Evolutionary conservation across 2,888 invertebrate species (phyloP).

Genomic region (Apoda limacodes): DNA sequence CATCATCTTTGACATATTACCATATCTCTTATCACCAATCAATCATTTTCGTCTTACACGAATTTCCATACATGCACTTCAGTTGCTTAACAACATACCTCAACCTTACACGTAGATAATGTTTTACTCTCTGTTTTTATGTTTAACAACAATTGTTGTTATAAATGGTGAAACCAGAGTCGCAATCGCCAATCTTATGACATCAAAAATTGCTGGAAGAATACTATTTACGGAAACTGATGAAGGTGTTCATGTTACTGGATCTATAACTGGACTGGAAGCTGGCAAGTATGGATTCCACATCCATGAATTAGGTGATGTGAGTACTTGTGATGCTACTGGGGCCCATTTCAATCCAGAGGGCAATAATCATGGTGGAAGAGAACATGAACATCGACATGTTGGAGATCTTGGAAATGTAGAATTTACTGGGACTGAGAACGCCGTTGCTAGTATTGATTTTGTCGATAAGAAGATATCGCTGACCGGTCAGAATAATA

Average conservation of each 20-base stretch:
- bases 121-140: too few species aligned
- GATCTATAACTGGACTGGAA: slow-evolving; percentile 60
- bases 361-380: slow-evolving; percentile 73
- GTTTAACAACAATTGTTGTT: too few species aligned
- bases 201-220: slow-evolving; percentile 30
- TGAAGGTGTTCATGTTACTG: slow-evolving; percentile 55
- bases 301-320: slow-evolving; percentile 71
- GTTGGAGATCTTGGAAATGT: slow-evolving; percentile 83
- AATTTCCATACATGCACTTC: too few species aligned
- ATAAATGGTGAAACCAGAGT: slow-evolving; percentile 21
- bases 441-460: slow-evolving; percentile 56
- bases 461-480: slow-evolving; percentile 63
- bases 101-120: too few species aligned
- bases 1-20: too few species aligned
- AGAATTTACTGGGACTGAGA: slow-evolving; percentile 45
- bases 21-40: too few species aligned
- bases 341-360: slow-evolving; percentile 78
- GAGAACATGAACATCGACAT: slow-evolving; percentile 69
- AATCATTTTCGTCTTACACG: too few species aligned
- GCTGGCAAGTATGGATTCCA: slow-evolving; percentile 74
- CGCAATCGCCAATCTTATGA: slow-evolving; percentile 34
- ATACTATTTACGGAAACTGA: slow-evolving; percentile 58
- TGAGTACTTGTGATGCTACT: slow-evolving; percentile 62
- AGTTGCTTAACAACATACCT: too few species aligned
- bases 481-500: slow-evolving; percentile 45